Conservation (phyloP, 23 tunicate genomes). For the Styela plicata region DNA sequence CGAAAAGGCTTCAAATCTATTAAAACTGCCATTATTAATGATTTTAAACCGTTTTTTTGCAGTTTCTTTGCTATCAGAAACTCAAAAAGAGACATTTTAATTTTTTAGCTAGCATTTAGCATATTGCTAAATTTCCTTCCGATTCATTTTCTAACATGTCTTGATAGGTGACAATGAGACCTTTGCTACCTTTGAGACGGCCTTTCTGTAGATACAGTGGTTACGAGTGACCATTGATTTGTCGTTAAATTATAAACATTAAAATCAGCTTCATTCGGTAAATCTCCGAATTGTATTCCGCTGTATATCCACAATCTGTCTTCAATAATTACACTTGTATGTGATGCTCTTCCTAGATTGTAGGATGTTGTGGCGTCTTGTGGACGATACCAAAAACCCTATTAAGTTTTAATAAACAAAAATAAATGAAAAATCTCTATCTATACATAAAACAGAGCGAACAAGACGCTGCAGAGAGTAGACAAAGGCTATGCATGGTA, state of each 20-base stretch:
- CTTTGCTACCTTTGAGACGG: slow-evolving; percentile 33
- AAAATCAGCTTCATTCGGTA: background rate
- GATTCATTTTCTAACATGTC: no score
- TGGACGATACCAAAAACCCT: slow-evolving; percentile 39
- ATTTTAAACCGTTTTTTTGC: no score
- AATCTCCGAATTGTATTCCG: slow-evolving; percentile 38
- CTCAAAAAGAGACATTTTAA: no score
- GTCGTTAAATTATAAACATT: slow-evolving; percentile 13
- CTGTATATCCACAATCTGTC: slow-evolving; percentile 57
- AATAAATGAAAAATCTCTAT: background rate
- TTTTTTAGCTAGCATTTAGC: no score
- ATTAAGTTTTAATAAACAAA: background rate
- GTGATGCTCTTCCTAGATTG: slow-evolving; percentile 46
- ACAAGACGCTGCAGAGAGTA: no score
- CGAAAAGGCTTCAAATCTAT: no score
- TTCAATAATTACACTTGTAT: slow-evolving; percentile 6
- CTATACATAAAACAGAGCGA: background rate
- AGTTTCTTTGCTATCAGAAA: no score
- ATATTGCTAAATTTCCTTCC: no score
- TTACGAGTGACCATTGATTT: slow-evolving; percentile 15
- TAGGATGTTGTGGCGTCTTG: background rate
- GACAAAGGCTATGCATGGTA: no score
- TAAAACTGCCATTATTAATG: no score
- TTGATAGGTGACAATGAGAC: no score
- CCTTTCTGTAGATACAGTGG: background rate